Conservation (phyloP, 2,797 vertebrate species). For the Crenuchus spilurus region DNA sequence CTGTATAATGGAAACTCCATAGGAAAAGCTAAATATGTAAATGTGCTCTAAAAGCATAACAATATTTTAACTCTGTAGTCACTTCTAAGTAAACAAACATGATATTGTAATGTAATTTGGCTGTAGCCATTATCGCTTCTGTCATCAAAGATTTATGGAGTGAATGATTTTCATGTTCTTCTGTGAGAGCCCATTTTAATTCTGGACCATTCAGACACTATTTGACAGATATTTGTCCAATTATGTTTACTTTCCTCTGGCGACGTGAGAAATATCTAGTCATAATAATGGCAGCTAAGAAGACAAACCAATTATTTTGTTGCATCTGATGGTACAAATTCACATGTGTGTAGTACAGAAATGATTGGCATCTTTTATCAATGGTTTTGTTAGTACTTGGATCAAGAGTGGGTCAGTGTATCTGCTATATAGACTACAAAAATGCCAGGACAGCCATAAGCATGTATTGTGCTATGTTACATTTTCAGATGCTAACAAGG, state of each 20-base stretch:
- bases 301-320: conserved; percentile 20
- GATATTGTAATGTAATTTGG: conserved; percentile 21
- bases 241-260: conserved; percentile 32
- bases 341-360: conserved; percentile 14
- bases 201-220: not conserved
- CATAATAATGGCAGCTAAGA: conserved; percentile 17
- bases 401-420: not conserved
- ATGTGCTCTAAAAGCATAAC: no score
- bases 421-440: not conserved
- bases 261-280: conserved; percentile 22
- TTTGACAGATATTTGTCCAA: conserved; percentile 20
- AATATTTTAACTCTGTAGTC: no score
- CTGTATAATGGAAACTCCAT: conserved; percentile 14
- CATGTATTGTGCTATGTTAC: conserved; percentile 52
- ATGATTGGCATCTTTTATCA: conserved; percentile 31
- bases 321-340: conserved; percentile 18
- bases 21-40: not conserved
- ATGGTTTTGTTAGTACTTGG: not conserved
- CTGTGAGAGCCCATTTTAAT: conserved; percentile 19
- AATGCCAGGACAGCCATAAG: conserved; percentile 21
- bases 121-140: conserved; percentile 12
- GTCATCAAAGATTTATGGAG: not conserved
- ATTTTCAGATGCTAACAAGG: conserved; percentile 17
- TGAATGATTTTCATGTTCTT: conserved; percentile 28
- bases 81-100: conserved; percentile 11